A percentile compares a stretch with the other conserved stretches of the same genome.
Conservation (phyloP, 2,113 vertebrate genomes). For the Bombycilla garrulus region DNA sequence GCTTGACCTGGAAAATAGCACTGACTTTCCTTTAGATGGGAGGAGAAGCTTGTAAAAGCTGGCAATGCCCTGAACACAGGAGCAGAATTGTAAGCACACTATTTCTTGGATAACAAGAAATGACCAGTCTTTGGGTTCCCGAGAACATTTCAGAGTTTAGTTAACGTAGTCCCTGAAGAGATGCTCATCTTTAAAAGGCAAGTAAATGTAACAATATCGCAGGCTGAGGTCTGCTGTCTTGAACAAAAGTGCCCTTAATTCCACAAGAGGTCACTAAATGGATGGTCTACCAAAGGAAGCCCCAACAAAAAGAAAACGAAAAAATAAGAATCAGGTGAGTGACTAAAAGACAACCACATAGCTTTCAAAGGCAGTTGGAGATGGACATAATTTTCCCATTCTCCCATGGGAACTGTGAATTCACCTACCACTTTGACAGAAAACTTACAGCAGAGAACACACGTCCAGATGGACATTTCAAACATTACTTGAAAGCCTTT, state of each 20-base stretch:
- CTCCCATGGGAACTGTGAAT: background rate
- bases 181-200: background rate
- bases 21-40: background rate
- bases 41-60: background rate
- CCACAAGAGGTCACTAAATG: conserved; percentile 14
- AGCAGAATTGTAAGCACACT: background rate
- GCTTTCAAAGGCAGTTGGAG: background rate
- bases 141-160: background rate
- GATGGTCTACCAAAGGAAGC: background rate
- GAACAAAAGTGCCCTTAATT: conserved; percentile 21
- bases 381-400: background rate
- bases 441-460: background rate
- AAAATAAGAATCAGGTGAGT: background rate
- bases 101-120: background rate
- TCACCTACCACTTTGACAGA: background rate
- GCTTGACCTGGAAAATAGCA: background rate
- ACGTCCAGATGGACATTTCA: background rate
- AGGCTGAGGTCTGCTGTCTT: background rate
- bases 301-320: too few species aligned
- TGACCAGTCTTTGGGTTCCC: background rate
- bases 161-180: conserved; percentile 11
- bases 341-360: background rate
- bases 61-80: background rate
- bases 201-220: background rate
- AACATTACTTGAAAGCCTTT: background rate